Base-by-base conservation (phyloP, 2,113 vertebrate species). In the Cygnus atratus region DNA sequence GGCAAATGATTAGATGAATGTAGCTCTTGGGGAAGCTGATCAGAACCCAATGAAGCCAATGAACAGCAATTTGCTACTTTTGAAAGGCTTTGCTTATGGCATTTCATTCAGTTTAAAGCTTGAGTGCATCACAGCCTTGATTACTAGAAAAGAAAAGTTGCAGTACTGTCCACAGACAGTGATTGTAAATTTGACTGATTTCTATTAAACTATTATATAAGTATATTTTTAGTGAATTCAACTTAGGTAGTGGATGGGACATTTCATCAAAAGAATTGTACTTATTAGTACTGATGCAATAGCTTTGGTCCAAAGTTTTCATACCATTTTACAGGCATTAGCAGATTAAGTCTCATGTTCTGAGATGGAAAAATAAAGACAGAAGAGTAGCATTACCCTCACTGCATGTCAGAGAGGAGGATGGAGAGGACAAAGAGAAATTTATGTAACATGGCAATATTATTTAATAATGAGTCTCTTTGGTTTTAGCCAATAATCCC, bases 1-100 rank as follows among this genome's bases (percentile, higher is more conserved):
- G 44, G 43, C 39, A 90, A 55, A 86, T 41, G 37, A 95, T 73
- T 66, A 90, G 77, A 88, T 73, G 75, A 91, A 82, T 15, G 21
- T 24, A 90, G 50, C 9, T 83, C 85, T 62, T 5, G 0, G 46
- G 31, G 7, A 37, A 91, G 26, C 18, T 61, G 52, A 90, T 57
- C 66, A 85, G 66, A 81, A 35, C 28, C 61, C 46, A 91, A 26
- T 5, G 17, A 92, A 96, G 35, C 33, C 92, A 85, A 48, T 22
- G 50, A 90, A 66, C 18, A 61, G 37, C 50, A 92, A 80, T 84
- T 79, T 73, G 63, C 31, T 80, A 44, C 41, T 66, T 90, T 74
- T 10, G 61, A 73, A 90, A 80, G 9, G 25, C n/a, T 85, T 28
- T 74, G 29, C 41, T 86, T 76, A 50, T 4, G 52, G 8, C 10